Conservation (phyloP, 1,140 invertebrate species). For the Rhopalosiphum maidis region DNA sequence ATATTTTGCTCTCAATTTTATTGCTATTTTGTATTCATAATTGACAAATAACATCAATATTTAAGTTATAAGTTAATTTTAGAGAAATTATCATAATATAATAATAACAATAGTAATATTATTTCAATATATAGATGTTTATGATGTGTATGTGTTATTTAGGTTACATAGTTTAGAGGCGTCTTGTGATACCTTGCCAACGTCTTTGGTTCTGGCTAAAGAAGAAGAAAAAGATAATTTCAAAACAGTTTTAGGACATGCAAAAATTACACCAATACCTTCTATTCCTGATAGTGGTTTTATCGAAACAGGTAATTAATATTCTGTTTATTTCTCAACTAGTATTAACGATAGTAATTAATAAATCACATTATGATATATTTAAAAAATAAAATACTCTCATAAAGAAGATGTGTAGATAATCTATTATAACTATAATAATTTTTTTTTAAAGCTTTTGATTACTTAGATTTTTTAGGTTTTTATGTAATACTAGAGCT, state of each 20-base stretch:
- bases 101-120: background rate
- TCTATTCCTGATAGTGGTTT: constrained; percentile 59
- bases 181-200: constrained; percentile 61
- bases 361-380: background rate
- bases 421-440: too few species aligned
- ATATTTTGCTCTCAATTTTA: too few species aligned
- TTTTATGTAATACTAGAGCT: too few species aligned
- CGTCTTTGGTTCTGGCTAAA: constrained; percentile 59
- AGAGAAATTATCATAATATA: background rate
- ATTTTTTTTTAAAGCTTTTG: too few species aligned
- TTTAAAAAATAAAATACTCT: background rate
- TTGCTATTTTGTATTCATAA: too few species aligned
- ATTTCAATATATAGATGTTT: background rate
- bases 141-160: background rate
- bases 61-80: background rate
- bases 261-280: constrained; percentile 60
- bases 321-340: background rate
- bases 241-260: constrained; percentile 60
- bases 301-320: constrained; percentile 60
- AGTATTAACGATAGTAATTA: background rate
- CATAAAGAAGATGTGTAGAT: background rate
- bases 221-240: constrained; percentile 22
- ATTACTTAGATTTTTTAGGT: too few species aligned
- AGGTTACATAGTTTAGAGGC: constrained; percentile 60
- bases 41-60: too few species aligned